Conservation (phyloP, 1,140 invertebrate species). For the Macrotrachela quadricornifera region DNA sequence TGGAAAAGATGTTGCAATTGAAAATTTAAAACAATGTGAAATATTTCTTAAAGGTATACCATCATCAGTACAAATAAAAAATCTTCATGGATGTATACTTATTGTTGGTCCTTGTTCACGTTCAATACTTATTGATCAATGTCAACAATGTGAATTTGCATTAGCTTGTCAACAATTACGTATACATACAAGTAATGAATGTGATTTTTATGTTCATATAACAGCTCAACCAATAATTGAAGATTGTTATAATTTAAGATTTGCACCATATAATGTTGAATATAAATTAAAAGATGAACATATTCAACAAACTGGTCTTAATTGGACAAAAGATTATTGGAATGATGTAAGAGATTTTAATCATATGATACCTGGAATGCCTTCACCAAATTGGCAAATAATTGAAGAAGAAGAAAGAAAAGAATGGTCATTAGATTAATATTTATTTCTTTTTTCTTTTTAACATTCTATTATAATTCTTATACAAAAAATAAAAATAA, state of each 20-base stretch:
- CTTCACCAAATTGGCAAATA: constrained; percentile 67
- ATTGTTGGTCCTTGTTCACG: constrained; percentile 58
- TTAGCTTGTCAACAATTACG: constrained; percentile 79
- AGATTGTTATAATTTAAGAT: constrained; percentile 51
- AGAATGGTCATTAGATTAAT: too few species aligned
- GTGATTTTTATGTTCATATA: constrained; percentile 67
- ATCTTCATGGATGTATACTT: constrained; percentile 48
- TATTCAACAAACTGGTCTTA: constrained; percentile 38
- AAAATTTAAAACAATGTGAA: constrained; percentile 49
- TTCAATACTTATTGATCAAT: constrained; percentile 68
- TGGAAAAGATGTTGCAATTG: constrained; percentile 56
- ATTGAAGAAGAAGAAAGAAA: constrained; percentile 18
- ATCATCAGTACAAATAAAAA: constrained; percentile 58
- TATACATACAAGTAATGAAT: constrained; percentile 53
- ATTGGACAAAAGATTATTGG: constrained; percentile 48
- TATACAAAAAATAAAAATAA: too few species aligned
- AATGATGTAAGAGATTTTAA: constrained; percentile 67
- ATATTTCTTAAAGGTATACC: constrained; percentile 55
- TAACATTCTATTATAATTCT: too few species aligned
- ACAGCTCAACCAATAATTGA: constrained; percentile 82
- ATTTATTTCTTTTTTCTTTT: too few species aligned
- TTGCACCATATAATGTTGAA: constrained; percentile 63
- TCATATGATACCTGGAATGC: constrained; percentile 60
- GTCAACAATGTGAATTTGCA: constrained; percentile 53
- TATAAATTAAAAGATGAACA: constrained; percentile 47